phyloP scores from a whole-genome alignment of 2,113 vertebrate species.

The Antechinus flavipes region DNA sequence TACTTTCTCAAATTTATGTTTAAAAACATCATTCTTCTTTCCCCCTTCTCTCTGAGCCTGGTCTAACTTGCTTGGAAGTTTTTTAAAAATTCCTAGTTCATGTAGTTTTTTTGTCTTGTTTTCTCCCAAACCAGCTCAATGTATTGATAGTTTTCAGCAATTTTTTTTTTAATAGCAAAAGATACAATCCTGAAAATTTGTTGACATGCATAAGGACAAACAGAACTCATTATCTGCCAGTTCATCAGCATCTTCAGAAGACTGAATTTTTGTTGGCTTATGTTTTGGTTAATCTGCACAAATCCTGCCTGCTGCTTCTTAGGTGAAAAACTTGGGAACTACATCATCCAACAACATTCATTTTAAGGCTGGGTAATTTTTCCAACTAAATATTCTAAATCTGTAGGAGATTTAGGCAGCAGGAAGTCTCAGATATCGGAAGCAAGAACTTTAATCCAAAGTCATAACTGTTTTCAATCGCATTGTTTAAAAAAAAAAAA shows the following conservation, averaged over 20 bases:
- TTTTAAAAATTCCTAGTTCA: background rate
- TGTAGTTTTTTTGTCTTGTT: background rate
- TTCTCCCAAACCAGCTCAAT: slow-evolving; percentile 44
- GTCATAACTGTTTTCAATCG: background rate
- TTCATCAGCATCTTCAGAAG: slow-evolving; percentile 62
- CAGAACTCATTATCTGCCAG: slow-evolving; percentile 62
- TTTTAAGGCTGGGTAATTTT: slow-evolving; percentile 40
- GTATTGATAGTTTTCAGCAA: slow-evolving; percentile 54
- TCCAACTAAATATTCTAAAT: slow-evolving; percentile 8
- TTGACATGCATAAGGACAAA: slow-evolving; percentile 53
- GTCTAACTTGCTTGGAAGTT: background rate
- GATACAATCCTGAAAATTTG: slow-evolving; percentile 42
- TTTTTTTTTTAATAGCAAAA: slow-evolving; percentile 41
- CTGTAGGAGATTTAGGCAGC: background rate
- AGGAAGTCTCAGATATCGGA: background rate
- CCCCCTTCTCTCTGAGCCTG: background rate
- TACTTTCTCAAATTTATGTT: slow-evolving; percentile 38
- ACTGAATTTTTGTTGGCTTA: slow-evolving; percentile 36
- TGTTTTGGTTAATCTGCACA: slow-evolving; percentile 42
- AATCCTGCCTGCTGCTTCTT: slow-evolving; percentile 23
- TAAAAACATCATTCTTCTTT: background rate
- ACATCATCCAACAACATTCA: background rate
- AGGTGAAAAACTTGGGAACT: slow-evolving; percentile 15
- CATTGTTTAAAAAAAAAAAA: background rate
- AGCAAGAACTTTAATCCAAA: slow-evolving; percentile 22